Evolutionary conservation across 2,113 vertebrate genomes (phyloP), one percentile per base, ranked within the genome.

Genomic region (Oryctolagus cuniculus): DNA sequence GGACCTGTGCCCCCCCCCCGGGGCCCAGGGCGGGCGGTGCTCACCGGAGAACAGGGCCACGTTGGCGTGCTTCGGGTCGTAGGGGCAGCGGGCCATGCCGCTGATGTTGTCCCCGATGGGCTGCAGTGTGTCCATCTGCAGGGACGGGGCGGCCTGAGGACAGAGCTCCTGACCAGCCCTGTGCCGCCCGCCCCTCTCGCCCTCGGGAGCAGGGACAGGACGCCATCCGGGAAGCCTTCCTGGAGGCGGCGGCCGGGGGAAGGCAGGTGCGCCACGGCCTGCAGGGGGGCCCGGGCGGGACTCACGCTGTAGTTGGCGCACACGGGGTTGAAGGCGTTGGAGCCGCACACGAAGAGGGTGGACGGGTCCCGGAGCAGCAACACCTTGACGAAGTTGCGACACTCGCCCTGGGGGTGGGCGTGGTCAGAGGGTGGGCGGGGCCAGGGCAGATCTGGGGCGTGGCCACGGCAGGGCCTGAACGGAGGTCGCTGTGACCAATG

Each of bases 251-350:
- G 29, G 51, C 16, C 38, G 7, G 22, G 51, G 55, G 73, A 24
- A 34, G 12, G n/a, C 49, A 44, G 44, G 44, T 7, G 44, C 44
- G n/a, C 83, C 34, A 3, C 49, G 82, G 29, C 58, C 10, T 1
- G 29, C 75, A 44, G 31, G 22, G 16, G 79, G 70, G 29, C 73
- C 87, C 81, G 95, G 84, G 88, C 5, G 61, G 31, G 84, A 98
- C 99, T 99, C 98, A 99, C 99, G 19, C 99, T 99, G 94, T 99
- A 99, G 98, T 99, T 99, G 97, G 99, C 99, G 10, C 99, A 99
- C 31, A 99, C 87, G 0, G 99, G 99, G 97, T 99, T 99, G 98
- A 99, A 99, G 95, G 99, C 99, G 6, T 99, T 99, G 97, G 99
- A 99, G 66, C 99, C 99, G 0, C 99, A 99, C 87, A 99, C 98